A percentile compares a stretch with the other conserved stretches of the same genome.
Evolutionary conservation across 1,140 invertebrate genomes (phyloP).

Genomic region (Cataglyphis hispanica): DNA sequence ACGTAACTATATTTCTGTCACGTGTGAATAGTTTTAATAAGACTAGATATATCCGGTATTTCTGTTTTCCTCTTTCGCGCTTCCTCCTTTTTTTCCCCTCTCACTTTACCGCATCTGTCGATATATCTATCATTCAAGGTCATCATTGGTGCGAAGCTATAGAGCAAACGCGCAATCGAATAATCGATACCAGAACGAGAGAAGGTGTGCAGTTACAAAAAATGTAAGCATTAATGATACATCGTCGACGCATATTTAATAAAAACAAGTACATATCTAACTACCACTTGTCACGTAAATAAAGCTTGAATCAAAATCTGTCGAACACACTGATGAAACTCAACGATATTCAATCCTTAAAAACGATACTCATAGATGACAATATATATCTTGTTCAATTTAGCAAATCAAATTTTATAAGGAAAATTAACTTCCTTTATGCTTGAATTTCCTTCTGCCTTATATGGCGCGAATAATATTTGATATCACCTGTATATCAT

Average conservation of each 20-base stretch:
- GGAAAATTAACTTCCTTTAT: background rate
- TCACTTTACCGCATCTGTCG: slow-evolving; percentile 29
- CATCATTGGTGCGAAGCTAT: background rate
- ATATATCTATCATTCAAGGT: slow-evolving; percentile 48
- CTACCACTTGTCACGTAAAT: background rate
- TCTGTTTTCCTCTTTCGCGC: slow-evolving; percentile 12
- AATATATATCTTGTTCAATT: background rate
- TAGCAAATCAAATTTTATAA: background rate
- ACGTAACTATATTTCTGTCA: slow-evolving; percentile 21
- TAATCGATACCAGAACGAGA: slow-evolving; percentile 29
- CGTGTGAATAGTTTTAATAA: slow-evolving; percentile 25
- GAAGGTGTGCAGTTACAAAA: background rate
- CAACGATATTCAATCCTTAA: background rate
- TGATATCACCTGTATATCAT: background rate
- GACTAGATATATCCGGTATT: slow-evolving; percentile 35
- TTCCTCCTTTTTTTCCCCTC: slow-evolving; percentile 1
- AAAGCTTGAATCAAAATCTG: background rate
- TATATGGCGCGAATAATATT: background rate
- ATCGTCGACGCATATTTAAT: background rate
- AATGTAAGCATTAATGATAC: slow-evolving; percentile 8
- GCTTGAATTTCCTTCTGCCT: background rate
- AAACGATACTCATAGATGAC: background rate
- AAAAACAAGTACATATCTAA: background rate
- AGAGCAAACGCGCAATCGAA: slow-evolving; percentile 51
- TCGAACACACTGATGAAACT: background rate